Evolutionary conservation across 23 tunicate species (phyloP).

Genomic region (Trididemnum clinides): DNA sequence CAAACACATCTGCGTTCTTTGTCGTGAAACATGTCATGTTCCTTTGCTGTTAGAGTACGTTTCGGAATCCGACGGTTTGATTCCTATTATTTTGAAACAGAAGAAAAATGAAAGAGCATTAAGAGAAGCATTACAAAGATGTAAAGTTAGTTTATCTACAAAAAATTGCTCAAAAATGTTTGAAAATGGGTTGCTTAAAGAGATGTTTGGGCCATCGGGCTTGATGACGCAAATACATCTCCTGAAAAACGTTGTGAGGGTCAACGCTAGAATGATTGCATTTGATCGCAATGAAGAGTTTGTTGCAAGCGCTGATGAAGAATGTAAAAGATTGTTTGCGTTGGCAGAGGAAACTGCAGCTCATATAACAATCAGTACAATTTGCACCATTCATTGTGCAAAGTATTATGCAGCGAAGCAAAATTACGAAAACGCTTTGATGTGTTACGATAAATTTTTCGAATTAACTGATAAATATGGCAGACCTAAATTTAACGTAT

Average conservation of each 20-base stretch:
- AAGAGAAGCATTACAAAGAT: neutral
- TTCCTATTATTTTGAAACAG: conserved; percentile 35
- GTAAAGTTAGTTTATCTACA: neutral
- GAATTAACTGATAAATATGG: conserved; percentile 9
- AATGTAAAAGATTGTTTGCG: neutral
- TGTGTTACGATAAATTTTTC: conserved; percentile 9
- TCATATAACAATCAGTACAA: conserved; percentile 6
- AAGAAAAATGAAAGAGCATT: neutral
- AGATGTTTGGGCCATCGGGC: conserved; percentile 21
- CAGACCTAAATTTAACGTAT: conserved; percentile 22
- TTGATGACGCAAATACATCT: neutral
- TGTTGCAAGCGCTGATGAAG: neutral
- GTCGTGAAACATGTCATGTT: neutral
- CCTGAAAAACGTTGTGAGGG: neutral
- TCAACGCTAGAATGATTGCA: neutral
- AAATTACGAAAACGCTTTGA: conserved; percentile 7
- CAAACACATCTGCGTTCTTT: neutral
- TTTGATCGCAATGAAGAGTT: neutral
- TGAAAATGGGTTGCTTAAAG: conserved; percentile 37
- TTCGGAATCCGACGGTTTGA: conserved; percentile 32
- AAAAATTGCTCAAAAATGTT: neutral
- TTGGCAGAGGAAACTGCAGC: neutral
- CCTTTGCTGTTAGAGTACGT: conserved; percentile 33
- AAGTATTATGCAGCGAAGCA: conserved; percentile 46
- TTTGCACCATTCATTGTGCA: conserved; percentile 52